Base-by-base conservation (phyloP, 2,797 vertebrate genomes). In the Chromobotia macracanthus region DNA sequence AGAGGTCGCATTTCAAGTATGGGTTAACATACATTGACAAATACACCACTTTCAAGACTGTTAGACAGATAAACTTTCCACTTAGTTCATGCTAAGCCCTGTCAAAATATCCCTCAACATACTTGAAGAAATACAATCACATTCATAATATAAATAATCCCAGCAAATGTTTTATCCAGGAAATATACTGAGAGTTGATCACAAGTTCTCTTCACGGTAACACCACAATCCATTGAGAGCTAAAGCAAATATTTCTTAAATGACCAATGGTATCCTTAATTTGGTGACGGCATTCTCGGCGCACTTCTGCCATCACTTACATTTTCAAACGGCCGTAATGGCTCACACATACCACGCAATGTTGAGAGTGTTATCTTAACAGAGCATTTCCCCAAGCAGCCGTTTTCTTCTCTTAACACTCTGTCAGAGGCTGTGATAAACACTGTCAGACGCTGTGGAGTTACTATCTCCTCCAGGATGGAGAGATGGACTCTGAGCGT, bases 391-490 rank as follows among this genome's bases (percentile, higher is more conserved):
- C 88, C 86, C 78, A 31, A 80, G 83, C 80, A 70, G 89, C 81
- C 85, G 82, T 83, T 83, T 85, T 84, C 78, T 83, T 82, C 89
- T 89, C 87, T 89, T 87, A 90, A 87, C 91, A 92, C 90, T 92
- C 90, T 91, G 92, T 94, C 92, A 92, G 90, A 82, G 80, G 70
- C 84, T 75, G 75, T 68, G 87, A 86, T 94, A 94, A 94, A 94
- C 93, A 94, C 71, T 93, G 93, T 94, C 92, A 92, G 87, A 84
- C 83, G 77, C 81, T 71, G 80, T 41, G 83, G 72, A 89, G 85
- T 88, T 91, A 89, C 87, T 87, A 88, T 88, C 89, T 85, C 89
- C 87, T 88, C 87, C 83, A 77, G 58, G 73, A 83, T n/a, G 31
- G 75, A 61, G 75, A 82, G 84, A 81, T 61, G 79, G 72, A 72